phyloP scores from a whole-genome alignment of 2,888 invertebrate species.

The Rhingia rostrata region DNA sequence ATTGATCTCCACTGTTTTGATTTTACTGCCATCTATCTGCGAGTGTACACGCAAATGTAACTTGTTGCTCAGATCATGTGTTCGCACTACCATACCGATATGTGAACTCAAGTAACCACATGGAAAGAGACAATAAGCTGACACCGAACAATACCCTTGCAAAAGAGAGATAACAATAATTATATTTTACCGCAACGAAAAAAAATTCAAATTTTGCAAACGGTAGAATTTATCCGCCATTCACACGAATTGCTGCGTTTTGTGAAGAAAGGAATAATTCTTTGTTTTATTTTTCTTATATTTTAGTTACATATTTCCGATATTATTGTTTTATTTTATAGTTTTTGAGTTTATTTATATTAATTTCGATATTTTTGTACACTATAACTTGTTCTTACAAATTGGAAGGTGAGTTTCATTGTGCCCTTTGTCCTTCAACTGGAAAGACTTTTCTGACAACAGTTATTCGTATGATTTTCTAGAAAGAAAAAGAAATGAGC shows the following conservation, averaged over 20 bases:
- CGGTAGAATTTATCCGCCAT: slow-evolving; percentile 43
- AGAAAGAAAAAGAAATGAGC: slow-evolving; percentile 73
- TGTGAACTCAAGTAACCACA: not conserved
- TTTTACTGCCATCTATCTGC: slow-evolving; percentile 1
- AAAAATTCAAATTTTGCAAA: slow-evolving; percentile 49
- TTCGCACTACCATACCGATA: slow-evolving; percentile 4
- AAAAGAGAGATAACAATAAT: slow-evolving; percentile 21
- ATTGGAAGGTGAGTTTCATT: slow-evolving; percentile 2
- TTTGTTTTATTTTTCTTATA: slow-evolving; percentile 18
- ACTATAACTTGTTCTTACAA: not conserved
- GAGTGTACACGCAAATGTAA: accelerated
- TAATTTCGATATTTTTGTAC: not conserved
- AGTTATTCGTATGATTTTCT: slow-evolving; percentile 52
- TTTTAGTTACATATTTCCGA: not conserved
- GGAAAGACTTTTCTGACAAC: slow-evolving; percentile 30
- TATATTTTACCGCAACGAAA: slow-evolving; percentile 44
- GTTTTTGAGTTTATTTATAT: not conserved
- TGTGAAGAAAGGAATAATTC: not conserved
- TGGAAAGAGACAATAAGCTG: slow-evolving; percentile 26
- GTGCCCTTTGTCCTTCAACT: slow-evolving; percentile 24
- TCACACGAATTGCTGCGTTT: slow-evolving; percentile 2
- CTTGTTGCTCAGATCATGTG: not conserved
- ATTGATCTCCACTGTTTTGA: not conserved
- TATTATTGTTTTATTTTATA: not conserved
- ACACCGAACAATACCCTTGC: not conserved